Evolutionary conservation across 2,888 invertebrate genomes (phyloP).

Genomic region (Drosophila kokeensis): DNA sequence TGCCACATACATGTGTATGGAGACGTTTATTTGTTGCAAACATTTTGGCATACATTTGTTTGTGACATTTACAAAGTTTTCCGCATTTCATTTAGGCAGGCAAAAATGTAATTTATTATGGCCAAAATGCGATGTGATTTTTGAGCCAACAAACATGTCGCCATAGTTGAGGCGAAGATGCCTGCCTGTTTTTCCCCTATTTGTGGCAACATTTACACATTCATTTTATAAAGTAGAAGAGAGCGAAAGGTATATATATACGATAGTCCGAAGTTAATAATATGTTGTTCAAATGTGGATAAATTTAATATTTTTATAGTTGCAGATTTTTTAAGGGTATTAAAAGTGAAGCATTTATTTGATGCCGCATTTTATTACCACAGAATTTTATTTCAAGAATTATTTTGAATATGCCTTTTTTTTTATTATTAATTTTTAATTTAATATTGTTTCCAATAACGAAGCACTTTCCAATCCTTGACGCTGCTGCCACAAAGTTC

Average conservation of each 20-base stretch:
- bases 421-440: neutral
- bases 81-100: conserved; percentile 67
- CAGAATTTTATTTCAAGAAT: too few relatives aligned
- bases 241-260: neutral
- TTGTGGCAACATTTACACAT: conserved; percentile 2
- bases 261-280: neutral
- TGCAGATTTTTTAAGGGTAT: neutral
- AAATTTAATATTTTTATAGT: neutral
- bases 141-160: conserved; percentile 27
- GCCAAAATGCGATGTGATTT: conserved; percentile 61
- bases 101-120: conserved; percentile 70
- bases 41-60: conserved; percentile 13
- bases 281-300: neutral
- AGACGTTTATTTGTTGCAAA: neutral
- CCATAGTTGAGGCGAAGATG: conserved; percentile 10
- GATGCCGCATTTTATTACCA: neutral
- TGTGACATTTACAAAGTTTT: conserved; percentile 51
- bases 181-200: neutral
- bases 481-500: conserved; percentile 19
- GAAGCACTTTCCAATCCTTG: neutral
- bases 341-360: neutral
- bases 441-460: neutral
- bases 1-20: conserved; percentile 7
- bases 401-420: neutral
- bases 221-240: neutral